Evolutionary conservation across 1,140 invertebrate genomes (phyloP).

Genomic region (Branchinecta lindahli): DNA sequence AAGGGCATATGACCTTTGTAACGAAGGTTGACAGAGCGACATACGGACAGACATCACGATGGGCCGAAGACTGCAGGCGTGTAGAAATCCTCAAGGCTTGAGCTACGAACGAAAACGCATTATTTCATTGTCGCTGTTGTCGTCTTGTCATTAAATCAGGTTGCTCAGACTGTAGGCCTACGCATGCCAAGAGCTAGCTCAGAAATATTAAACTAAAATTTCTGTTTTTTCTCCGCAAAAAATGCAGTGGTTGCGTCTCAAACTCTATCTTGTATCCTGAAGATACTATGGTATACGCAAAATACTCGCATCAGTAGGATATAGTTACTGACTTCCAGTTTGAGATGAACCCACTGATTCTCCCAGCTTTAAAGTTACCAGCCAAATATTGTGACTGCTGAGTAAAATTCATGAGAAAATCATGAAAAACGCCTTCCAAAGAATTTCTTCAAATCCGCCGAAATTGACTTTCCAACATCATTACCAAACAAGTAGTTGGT

Average conservation of each 20-base stretch:
- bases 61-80: no score
- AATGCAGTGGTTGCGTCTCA: not conserved
- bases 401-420: not conserved
- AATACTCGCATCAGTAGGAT: not conserved
- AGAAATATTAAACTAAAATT: not conserved
- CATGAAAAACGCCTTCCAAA: constrained; percentile 8
- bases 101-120: no score
- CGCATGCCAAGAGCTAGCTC: no score
- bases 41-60: no score
- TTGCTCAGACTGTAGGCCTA: no score
- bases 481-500: not conserved
- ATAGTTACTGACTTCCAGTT: not conserved
- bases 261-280: not conserved
- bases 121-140: no score
- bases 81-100: no score
- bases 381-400: constrained; percentile 4
- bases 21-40: no score
- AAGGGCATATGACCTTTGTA: no score
- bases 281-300: not conserved
- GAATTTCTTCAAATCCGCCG: not conserved
- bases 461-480: not conserved
- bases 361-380: constrained; percentile 1
- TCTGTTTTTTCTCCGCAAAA: constrained; percentile 5
- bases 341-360: constrained; percentile 5
- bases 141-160: no score